Evolutionary conservation across 2,113 vertebrate genomes (phyloP), one percentile per base, ranked within the genome.

Genomic region (Danio rerio): DNA sequence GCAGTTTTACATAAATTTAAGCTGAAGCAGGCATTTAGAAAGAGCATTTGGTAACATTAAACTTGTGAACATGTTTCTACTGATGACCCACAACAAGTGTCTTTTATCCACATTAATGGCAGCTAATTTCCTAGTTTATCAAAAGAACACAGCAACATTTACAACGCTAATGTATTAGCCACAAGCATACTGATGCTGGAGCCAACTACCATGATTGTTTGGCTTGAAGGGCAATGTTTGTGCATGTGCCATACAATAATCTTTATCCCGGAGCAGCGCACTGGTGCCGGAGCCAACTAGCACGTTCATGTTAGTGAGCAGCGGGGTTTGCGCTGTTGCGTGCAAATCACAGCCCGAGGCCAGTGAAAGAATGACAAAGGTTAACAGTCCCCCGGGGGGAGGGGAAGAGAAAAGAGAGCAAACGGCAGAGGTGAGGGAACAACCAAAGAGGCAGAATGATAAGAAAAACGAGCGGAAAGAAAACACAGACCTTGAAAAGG

Each of bases 361-460:
- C 47, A 11, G 86, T 61, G 62, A 90, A 86, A 45, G 69, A 86
- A 88, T 65, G 74, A 88, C 88, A 87, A 89, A 90, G 90, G 91
- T 92, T 91, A 93, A 91, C 85, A 52, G 86, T 91, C 81, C 88
- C 90, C 83, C 6, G 16, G 66, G 6, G 87, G 88, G 85, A 87
- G 87, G 59, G 78, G 81, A 81, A 89, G 86, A 86, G 71, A 88
- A 86, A 89, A 89, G 89, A 91, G 91, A 93, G 69, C 52, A 69
- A 69, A 47, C 87, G 86, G 87, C 87, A 84, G 87, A 91, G 90
- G 90, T 90, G 89, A 91, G 86, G 86, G 86, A 81, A 86, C 86
- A 90, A 82, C 66, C 71, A 87, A 81, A 89, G 86, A 90, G 90
- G 80, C 83, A 87, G 80, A 85, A 85, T 87, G 90, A 90, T 91